Base-by-base conservation (phyloP, 2,113 vertebrate species). In the Myotis yumanensis region DNA sequence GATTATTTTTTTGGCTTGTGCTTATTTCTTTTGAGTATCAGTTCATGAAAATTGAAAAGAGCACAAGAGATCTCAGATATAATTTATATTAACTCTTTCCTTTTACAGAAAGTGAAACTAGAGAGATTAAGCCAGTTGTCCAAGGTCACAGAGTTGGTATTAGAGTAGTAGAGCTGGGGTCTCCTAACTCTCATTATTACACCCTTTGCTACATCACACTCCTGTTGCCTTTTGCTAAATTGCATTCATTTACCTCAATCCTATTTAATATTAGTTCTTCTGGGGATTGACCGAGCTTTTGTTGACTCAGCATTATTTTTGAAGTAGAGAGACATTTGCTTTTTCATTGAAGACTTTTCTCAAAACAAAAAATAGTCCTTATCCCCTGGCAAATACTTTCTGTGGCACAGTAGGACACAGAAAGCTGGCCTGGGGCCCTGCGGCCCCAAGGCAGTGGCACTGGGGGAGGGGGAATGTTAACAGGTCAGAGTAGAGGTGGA, bases 401-500 rank as follows among this genome's bases (percentile, higher is more conserved):
- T 73, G 92, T 72, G 1, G 8, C 89, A 66, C 68, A 37, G 43
- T 72, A 77, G 93, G 91, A 62, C 69, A 4, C 9, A n/a, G 64
- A 25, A 62, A 59, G 82, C 9, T 11, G 72, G 83, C 57, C 64
- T 59, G 75, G 93, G 89, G 90, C 84, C 88, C 59, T 18, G 40
- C 11, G 16, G 64, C 90, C 76, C 71, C 57, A 30, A 71, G 93
- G 79, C 96, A 52, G 93, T 88, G 51, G 86, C 91, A 73, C 86
- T 66, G 73, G 86, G 86, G 68, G 77, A 80, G 90, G 93, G 90
- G 91, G 86, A 66, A 84, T 93, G 43, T 89, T 92, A 75, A 90
- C 93, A 95, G 97, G 95, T 97, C 97, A 94, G 89, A 85, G 91
- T 81, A 80, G 97, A 96, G 97, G 97, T 97, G 96, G 96, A 97